Evolutionary conservation across 2,113 vertebrate genomes (phyloP).

Genomic region (Urocitellus parryii): DNA sequence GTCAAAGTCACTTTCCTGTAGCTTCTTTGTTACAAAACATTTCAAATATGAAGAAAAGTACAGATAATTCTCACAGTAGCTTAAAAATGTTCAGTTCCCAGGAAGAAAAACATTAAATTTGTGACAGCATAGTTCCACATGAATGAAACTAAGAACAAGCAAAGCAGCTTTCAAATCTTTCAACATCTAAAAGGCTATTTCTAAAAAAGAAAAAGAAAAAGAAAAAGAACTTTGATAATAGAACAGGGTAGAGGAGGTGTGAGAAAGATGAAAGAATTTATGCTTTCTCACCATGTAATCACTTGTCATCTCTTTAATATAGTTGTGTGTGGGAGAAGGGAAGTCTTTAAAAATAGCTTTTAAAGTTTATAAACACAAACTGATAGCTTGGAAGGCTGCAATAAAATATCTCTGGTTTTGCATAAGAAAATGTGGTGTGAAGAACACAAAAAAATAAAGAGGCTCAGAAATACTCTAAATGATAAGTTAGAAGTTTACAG

Average conservation of each 20-base stretch:
- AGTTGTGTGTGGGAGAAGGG: constrained; percentile 37
- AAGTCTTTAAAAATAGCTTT: constrained; percentile 62
- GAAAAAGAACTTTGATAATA: background rate
- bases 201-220: background rate
- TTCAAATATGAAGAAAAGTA: constrained; percentile 43
- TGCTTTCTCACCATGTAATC: constrained; percentile 50
- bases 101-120: constrained; percentile 35
- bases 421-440: background rate
- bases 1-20: constrained; percentile 28
- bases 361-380: constrained; percentile 56
- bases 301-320: constrained; percentile 55
- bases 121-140: constrained; percentile 28
- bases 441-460: constrained; percentile 24
- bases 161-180: constrained; percentile 55
- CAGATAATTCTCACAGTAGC: background rate
- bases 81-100: constrained; percentile 43
- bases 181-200: background rate
- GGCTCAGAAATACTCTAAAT: constrained; percentile 15
- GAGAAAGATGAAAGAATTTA: constrained; percentile 42
- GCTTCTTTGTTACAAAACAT: constrained; percentile 56
- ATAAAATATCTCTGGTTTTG: constrained; percentile 37
- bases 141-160: constrained; percentile 54
- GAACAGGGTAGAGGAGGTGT: background rate
- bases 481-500: constrained; percentile 21
- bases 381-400: constrained; percentile 41